Evolutionary conservation across 2,113 vertebrate genomes (phyloP), one percentile per base, ranked within the genome.

Genomic region (Apeltes quadracus): DNA sequence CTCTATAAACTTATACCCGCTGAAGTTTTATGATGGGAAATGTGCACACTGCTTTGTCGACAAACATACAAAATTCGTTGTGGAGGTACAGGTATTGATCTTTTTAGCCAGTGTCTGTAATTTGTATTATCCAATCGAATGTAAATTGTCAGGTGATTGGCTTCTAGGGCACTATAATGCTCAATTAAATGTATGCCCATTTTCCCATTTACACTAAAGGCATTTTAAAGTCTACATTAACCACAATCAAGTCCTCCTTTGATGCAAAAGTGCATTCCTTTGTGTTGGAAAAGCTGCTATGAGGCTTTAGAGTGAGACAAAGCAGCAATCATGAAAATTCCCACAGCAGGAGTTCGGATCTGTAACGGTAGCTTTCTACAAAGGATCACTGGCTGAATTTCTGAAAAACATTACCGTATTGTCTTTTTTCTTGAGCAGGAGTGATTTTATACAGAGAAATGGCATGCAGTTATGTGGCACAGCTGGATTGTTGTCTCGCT

Each of bases 11-110:
- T 61, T 27, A 78, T 59, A 50, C 34, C 63, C 39, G 43, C 68
- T 68, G 67, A 74, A 78, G 53, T 68, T 77, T 79, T 69, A 79
- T 75, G 66, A 71, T 69, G 39, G 79, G 43, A 74, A 83, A 66
- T 76, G 14, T 16, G 13, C 69, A 63, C 56, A 43, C 61, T 63
- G 27, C 68, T 13, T 39, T 67, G 58, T n/a, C n/a, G n/a, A n/a
- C n/a, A n/a, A n/a, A n/a, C n/a, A n/a, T n/a, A n/a, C n/a, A n/a
- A n/a, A n/a, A n/a, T n/a, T n/a, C n/a, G n/a, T n/a, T n/a, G n/a
- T n/a, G n/a, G n/a, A n/a, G n/a, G n/a, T 4, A 23, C 15, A 29
- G 20, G 20, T 76, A 32, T 61, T 56, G 25, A 72, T 69, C 27
- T 57, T 58, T 62, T 15, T 38, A 67, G 63, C 61, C 32, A 43